A percentile compares a stretch with the other conserved stretches of the same genome.
Conservation (phyloP, 2,888 invertebrate species). For the Lapara coniferarum region DNA sequence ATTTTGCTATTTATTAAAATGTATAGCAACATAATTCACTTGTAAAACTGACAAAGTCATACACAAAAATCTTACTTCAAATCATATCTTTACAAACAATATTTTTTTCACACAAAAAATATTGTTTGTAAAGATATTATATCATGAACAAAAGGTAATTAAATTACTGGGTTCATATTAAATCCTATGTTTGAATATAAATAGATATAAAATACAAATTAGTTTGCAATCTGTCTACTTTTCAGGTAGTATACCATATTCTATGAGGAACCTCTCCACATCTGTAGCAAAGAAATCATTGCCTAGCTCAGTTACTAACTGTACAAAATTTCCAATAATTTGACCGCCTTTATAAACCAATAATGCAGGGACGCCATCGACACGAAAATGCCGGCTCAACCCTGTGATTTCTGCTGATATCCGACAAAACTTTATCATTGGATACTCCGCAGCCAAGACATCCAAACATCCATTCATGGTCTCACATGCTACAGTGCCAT, state of each 20-base stretch:
- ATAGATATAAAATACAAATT: slow-evolving; percentile 4
- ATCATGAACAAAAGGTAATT: background rate
- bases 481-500: slow-evolving; percentile 86
- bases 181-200: background rate
- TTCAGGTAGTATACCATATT: slow-evolving; percentile 91
- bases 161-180: background rate
- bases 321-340: slow-evolving; percentile 96
- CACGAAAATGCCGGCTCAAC: slow-evolving; percentile 92
- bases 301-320: slow-evolving; percentile 93
- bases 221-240: slow-evolving; percentile 68
- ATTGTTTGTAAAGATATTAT: slow-evolving; percentile 4
- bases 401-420: slow-evolving; percentile 92
- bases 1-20: too few species aligned
- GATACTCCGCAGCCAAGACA: slow-evolving; percentile 90
- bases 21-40: too few species aligned
- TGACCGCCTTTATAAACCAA: slow-evolving; percentile 95
- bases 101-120: background rate
- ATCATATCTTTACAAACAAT: too few species aligned
- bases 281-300: slow-evolving; percentile 95
- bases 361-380: slow-evolving; percentile 95
- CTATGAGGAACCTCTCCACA: slow-evolving; percentile 94
- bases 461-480: slow-evolving; percentile 93
- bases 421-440: slow-evolving; percentile 94
- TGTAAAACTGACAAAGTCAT: too few species aligned
- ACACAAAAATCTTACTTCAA: too few species aligned